These are phyloP conservation scores for Phenganax subtilis DNA, from an alignment of 92 coral and sea anemone genomes.

Conservation along the genomic window DNA sequence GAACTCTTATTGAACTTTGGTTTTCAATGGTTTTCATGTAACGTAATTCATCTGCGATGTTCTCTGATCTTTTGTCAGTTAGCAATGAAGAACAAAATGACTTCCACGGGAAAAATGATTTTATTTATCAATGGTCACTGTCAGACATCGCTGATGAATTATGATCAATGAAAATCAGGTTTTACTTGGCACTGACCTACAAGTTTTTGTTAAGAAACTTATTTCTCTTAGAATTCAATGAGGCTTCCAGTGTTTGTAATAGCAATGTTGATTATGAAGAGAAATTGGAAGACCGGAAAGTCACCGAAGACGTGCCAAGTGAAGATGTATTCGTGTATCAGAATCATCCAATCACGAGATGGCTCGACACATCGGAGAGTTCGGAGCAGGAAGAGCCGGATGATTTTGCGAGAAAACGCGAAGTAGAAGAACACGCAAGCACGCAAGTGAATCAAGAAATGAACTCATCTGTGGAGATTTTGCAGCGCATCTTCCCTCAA, in stretches of 20 bases:
- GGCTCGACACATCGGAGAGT: slow-evolving; percentile 10
- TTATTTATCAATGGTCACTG: too few relatives aligned
- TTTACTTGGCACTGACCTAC: neutral
- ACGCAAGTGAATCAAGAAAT: too few relatives aligned
- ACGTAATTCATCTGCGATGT: too few relatives aligned
- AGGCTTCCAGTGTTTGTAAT: neutral
- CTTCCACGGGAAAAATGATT: too few relatives aligned
- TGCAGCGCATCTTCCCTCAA: slow-evolving; percentile 86
- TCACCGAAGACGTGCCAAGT: neutral
- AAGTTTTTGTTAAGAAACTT: too few relatives aligned
- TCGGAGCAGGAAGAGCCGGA: slow-evolving; percentile 21
- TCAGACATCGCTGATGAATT: too few relatives aligned
- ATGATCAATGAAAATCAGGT: neutral
- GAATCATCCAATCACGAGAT: slow-evolving; percentile 21
- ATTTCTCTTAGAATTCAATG: slow-evolving; percentile 3
- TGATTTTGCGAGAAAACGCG: too few relatives aligned
- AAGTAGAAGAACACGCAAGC: neutral
- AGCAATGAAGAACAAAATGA: too few relatives aligned
- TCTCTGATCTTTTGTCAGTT: too few relatives aligned
- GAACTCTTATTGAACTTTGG: too few relatives aligned
- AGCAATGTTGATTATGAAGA: slow-evolving; percentile 6
- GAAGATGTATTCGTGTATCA: slow-evolving; percentile 12
- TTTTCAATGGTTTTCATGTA: too few relatives aligned
- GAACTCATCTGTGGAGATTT: slow-evolving; percentile 57
- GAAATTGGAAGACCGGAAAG: neutral